Evolutionary conservation across 2,113 vertebrate genomes (phyloP).

Genomic region (Asarcornis scutulata): DNA sequence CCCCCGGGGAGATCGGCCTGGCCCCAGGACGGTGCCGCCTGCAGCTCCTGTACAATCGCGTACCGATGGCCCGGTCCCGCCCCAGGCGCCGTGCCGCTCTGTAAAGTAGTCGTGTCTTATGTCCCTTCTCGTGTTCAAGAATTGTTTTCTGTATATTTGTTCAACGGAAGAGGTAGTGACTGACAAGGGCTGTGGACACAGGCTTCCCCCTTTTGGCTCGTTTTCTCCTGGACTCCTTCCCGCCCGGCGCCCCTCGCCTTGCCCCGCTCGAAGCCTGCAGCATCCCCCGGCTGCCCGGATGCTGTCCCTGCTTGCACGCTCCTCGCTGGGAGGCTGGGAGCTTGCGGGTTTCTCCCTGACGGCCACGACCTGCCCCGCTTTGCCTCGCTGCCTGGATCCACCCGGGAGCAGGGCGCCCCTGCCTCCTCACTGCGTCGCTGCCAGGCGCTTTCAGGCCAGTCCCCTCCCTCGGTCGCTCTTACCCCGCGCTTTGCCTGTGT

Average conservation of each 20-base stretch:
- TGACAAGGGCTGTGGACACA: constrained; percentile 54
- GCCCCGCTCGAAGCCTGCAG: constrained; percentile 56
- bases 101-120: constrained; percentile 73
- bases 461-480: neutral
- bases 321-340: neutral
- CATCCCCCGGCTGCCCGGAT: constrained; percentile 16
- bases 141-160: constrained; percentile 73
- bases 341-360: neutral
- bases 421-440: neutral
- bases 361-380: constrained; percentile 37
- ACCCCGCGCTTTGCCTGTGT: constrained; percentile 13
- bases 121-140: constrained; percentile 64
- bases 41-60: constrained; percentile 71
- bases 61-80: constrained; percentile 45
- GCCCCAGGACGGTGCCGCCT: constrained; percentile 51
- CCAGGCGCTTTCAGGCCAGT: constrained; percentile 23
- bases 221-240: constrained; percentile 55
- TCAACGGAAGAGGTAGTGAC: constrained; percentile 68
- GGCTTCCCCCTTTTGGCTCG: constrained; percentile 51
- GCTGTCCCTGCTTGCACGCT: constrained; percentile 54
- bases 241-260: neutral
- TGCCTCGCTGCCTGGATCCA: constrained; percentile 56
- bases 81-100: constrained; percentile 54
- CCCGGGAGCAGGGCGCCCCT: neutral
- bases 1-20: neutral